Conservation (phyloP, 2,113 vertebrate genomes). For the Labrus mixtus region DNA sequence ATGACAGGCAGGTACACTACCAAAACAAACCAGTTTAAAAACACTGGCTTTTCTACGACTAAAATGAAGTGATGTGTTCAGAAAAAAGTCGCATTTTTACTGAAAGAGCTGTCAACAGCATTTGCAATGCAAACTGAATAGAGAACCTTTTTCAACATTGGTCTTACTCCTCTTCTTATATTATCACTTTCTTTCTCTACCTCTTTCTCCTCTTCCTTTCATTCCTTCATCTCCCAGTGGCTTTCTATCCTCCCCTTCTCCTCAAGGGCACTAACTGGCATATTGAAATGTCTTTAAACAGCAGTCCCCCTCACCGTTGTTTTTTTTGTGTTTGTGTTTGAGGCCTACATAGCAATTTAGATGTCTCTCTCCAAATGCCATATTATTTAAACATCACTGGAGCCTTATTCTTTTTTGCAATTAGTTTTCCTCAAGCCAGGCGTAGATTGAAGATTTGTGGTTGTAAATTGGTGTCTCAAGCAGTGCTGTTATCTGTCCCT, state of each 20-base stretch:
- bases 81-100: conserved; percentile 40
- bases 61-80: conserved; percentile 33
- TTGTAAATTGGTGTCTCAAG: conserved; percentile 70
- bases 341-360: conserved; percentile 69
- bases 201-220: conserved; percentile 44
- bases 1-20: conserved; percentile 40
- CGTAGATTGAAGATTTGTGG: conserved; percentile 67
- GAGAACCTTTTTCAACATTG: conserved; percentile 40
- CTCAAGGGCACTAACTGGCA: conserved; percentile 40
- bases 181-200: conserved; percentile 15
- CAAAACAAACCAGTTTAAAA: conserved; percentile 48
- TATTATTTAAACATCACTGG: conserved; percentile 78
- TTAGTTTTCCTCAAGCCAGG: conserved; percentile 65
- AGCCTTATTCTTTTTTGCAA: conserved; percentile 63
- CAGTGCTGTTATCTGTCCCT: conserved; percentile 61
- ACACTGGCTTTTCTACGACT: conserved; percentile 15
- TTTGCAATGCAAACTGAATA: conserved; percentile 20
- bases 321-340: conserved; percentile 70
- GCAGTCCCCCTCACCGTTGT: conserved; percentile 39
- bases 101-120: conserved; percentile 37
- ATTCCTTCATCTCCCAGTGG: conserved; percentile 24
- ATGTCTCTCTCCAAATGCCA: conserved; percentile 72
- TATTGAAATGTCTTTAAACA: conserved; percentile 72
- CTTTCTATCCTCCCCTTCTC: conserved; percentile 43
- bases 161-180: conserved; percentile 28